Conservation (phyloP, 1,140 invertebrate genomes). For the Pseudachorutes palmiensis region DNA sequence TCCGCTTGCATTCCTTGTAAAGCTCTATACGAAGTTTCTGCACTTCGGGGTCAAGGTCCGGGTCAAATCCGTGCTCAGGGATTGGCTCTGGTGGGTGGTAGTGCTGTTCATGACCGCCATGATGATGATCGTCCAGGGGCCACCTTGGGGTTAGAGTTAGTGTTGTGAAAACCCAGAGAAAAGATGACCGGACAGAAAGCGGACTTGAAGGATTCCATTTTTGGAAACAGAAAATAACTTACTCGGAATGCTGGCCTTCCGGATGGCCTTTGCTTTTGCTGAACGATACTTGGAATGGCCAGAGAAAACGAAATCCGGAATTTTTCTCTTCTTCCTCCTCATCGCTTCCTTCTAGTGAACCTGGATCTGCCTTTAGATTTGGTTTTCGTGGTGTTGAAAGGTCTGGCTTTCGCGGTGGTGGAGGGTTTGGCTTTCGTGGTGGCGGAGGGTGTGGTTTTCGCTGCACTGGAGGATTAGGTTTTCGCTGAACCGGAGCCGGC, state of each 20-base stretch:
- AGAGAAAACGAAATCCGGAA: conserved; percentile 18
- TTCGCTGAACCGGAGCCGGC: neutral
- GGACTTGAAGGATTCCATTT: neutral
- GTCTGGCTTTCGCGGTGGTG: no score
- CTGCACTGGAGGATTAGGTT: neutral
- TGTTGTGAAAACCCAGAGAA: neutral
- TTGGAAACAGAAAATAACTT: conserved; percentile 13
- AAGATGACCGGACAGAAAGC: neutral
- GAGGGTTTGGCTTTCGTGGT: neutral
- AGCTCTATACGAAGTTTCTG: conserved; percentile 34
- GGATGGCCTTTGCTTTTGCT: conserved; percentile 20
- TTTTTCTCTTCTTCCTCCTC: conserved; percentile 10
- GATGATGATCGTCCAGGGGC: no score
- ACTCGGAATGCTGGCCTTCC: conserved; percentile 16
- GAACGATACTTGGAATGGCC: conserved; percentile 28
- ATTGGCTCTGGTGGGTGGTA: conserved; percentile 8
- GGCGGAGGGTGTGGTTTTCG: neutral
- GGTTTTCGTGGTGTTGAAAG: no score
- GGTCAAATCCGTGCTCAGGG: conserved; percentile 24
- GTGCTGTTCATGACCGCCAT: conserved; percentile 17
- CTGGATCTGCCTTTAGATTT: no score
- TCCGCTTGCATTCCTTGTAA: conserved; percentile 27
- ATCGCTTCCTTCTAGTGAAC: neutral
- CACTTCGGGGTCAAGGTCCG: conserved; percentile 34
- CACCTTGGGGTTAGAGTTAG: neutral